Evolutionary conservation across 2,113 vertebrate genomes (phyloP), one percentile per base, ranked within the genome.

Genomic region (Leptocoma aspasia): DNA sequence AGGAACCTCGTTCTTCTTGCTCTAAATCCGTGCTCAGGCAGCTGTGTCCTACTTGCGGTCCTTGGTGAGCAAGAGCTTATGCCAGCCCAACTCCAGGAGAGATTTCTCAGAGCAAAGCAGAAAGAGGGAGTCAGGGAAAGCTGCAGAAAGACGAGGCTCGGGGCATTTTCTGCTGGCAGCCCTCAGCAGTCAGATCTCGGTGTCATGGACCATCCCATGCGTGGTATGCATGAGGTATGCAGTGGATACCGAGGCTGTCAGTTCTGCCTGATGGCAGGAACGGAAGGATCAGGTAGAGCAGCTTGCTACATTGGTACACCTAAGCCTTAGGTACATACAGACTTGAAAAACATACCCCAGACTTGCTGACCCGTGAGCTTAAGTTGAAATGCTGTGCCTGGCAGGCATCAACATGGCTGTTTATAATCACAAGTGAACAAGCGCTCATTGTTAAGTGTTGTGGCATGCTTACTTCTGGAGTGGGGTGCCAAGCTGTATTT

Each of bases 401-500:
- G 95, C 81, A 70, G 65, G 82, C 78, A 39, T 65, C 79, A 47
- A 1, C 75, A 19, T 50, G 92, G 78, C 75, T 95, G 75, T 82
- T 88, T 45, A 50, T 79, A 85, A 61, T 90, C 82, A 61, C 88
- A 80, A 88, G 59, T 57, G 88, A 94, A 92, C 75, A 96, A 93
- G 66, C 1, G 0, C 66, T 90, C 66, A 45, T 92, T 96, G 90
- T 94, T 94, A 27, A 35, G 72, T 77, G 57, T 72, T 3, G 13
- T 80, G 71, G 64, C 28, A 1, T 73, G 90, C 82, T 79, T 75
- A 20, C 57, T 88, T 79, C 76, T 92, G 69, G 56, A 88, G 44
- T 15, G 21, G 35, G 47, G 63, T 69, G 66, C 85, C 68, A 92
- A 90, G 53, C 3, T 33, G 45, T 20, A 2, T 12, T 47, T 57